Conservation (phyloP, 2,888 invertebrate species). For the Brenthis ino region DNA sequence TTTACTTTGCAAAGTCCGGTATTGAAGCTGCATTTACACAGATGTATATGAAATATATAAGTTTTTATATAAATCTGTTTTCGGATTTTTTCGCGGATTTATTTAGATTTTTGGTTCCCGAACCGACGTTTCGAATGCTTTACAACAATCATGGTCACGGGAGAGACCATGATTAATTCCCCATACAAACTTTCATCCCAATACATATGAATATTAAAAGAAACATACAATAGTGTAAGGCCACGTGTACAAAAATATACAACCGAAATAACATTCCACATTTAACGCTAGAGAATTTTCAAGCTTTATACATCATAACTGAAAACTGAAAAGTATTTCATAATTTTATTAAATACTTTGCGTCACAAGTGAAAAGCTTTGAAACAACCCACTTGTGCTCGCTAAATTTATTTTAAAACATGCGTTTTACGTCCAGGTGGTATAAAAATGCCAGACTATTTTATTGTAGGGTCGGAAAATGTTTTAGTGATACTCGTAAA, state of each 20-base stretch:
- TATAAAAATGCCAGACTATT: slow-evolving; percentile 73
- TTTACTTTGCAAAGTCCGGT: neutral
- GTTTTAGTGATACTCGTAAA: slow-evolving; percentile 75
- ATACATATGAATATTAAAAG: no score
- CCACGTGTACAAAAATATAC: neutral
- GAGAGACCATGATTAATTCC: no score
- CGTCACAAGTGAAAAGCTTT: slow-evolving; percentile 41
- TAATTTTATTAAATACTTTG: slow-evolving; percentile 22
- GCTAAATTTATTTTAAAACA: slow-evolving; percentile 67
- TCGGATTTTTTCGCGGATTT: no score
- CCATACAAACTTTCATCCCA: no score
- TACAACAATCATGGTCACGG: no score
- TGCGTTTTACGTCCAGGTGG: slow-evolving; percentile 61
- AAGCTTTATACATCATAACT: neutral
- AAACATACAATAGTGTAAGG: no score
- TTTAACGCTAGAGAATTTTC: neutral
- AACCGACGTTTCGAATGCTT: no score
- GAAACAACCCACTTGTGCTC: slow-evolving; percentile 22
- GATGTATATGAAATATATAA: neutral
- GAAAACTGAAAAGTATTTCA: slow-evolving; percentile 14
- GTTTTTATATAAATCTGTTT: neutral
- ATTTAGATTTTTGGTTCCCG: no score
- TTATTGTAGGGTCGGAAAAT: slow-evolving; percentile 70
- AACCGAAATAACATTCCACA: neutral
- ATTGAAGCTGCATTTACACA: neutral